Base-by-base conservation (phyloP, 2,113 vertebrate species). In the Notarius lentiginosus region DNA sequence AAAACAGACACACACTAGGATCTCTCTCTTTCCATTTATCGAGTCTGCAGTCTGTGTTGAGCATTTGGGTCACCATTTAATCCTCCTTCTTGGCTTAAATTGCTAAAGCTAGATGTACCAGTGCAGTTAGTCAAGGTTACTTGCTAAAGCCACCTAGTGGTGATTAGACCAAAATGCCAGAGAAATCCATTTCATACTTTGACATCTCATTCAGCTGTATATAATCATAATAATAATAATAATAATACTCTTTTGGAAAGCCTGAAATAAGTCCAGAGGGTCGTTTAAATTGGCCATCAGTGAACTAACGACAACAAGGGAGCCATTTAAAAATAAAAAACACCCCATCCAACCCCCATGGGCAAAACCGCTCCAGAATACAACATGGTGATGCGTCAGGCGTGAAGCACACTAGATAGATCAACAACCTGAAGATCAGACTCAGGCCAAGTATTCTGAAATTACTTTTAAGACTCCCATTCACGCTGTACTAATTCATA, bases 1-100 rank as follows among this genome's bases (percentile, higher is more conserved):
- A 96, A 34, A 96, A 97, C 94, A 96, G 92, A 95, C 94, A 95
- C 91, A 95, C 95, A 97, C 94, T 96, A 94, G 94, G 94, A 94
- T 92, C 93, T 85, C 89, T 91, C 72, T 87, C 68, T 92, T 88
- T 63, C 56, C 81, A 91, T 93, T 61, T 72, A 61, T 49, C 63
- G 61, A 94, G 92, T 93, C 93, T 83, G 87, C 90, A 79, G 85
- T 56, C 90, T 27, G 41, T 87, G 88, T 83, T 66, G 86, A 70
- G 85, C 84, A 61, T 47, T 22, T 86, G 84, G 56, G 14, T 60
- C 15, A 61, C 56, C n/a, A 27, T 53, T 51, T 18, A 53, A 51
- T 53, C 41, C 12, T 27, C 14, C 7, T n/a, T 27, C 20, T 9
- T 4, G 2, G 12, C 15, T 51, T 51, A 41, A 22, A 49, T n/a